phyloP scores from a whole-genome alignment of 2,797 vertebrate species.

The Passerculus sandwichensis region DNA sequence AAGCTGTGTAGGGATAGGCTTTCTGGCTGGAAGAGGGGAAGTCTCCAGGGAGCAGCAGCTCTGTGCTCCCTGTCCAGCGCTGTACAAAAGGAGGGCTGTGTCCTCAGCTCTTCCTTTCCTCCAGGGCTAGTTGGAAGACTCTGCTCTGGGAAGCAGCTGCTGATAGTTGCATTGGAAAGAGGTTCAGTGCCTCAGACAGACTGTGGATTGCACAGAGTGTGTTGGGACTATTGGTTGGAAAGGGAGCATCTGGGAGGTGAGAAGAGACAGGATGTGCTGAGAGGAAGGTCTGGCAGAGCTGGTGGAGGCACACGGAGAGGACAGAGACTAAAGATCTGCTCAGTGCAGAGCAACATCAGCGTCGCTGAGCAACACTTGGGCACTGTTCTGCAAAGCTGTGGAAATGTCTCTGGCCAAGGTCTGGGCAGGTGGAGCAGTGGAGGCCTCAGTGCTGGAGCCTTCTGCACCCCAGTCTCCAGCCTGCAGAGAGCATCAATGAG shows the following conservation, averaged over 20 bases:
- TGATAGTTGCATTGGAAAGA: background rate
- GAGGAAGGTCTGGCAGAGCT: background rate
- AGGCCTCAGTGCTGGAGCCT: background rate
- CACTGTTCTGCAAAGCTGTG: background rate
- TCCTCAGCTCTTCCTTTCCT: background rate
- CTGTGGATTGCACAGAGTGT: background rate
- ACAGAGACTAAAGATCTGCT: background rate
- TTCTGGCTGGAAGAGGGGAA: background rate
- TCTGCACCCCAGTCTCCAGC: background rate
- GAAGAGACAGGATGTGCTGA: background rate
- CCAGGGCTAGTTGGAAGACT: background rate
- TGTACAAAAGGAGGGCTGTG: accelerated
- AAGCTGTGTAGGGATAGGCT: background rate
- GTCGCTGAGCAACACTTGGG: background rate
- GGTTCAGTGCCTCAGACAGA: background rate
- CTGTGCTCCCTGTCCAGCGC: background rate
- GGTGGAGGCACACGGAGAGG: background rate
- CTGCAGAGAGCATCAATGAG: background rate
- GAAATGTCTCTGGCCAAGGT: background rate
- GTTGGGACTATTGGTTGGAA: background rate
- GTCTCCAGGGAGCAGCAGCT: background rate
- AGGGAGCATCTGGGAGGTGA: background rate
- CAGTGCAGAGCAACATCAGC: background rate
- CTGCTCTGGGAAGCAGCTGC: background rate
- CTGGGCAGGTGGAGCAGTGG: background rate